Conservation (phyloP, 64 coral and sea anemone genomes). For the Stichodactyla mertensii region DNA sequence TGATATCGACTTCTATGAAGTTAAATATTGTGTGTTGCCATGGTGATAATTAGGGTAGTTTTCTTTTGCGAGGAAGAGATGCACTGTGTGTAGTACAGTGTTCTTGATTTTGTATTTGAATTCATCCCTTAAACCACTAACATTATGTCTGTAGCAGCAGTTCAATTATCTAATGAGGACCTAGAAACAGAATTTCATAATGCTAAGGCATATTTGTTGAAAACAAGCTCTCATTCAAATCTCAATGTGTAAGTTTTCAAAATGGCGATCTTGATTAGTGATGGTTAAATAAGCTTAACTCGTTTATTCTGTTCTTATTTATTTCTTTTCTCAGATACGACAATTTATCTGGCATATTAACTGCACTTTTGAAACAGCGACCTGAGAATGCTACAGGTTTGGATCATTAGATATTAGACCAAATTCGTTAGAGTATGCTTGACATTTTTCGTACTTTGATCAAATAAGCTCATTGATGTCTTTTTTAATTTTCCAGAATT, state of each 20-base stretch:
- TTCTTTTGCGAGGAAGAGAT: not conserved
- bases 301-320: slow-evolving; percentile 6
- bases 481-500: slow-evolving; percentile 45
- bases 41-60: not conserved
- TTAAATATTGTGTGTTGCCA: not conserved
- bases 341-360: slow-evolving; percentile 83
- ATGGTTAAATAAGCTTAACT: not conserved
- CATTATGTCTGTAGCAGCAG: slow-evolving; percentile 33
- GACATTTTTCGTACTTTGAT: not conserved
- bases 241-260: slow-evolving; percentile 89
- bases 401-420: slow-evolving; percentile 12
- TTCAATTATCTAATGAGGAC: slow-evolving; percentile 44
- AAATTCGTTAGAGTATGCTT: not conserved
- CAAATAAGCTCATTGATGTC: not conserved
- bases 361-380: slow-evolving; percentile 51
- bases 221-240: slow-evolving; percentile 82
- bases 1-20: not conserved
- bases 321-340: slow-evolving; percentile 69
- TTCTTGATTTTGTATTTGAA: not conserved
- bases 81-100: not conserved
- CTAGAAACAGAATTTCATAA: slow-evolving; percentile 89
- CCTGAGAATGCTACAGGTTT: slow-evolving; percentile 72
- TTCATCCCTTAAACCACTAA: slow-evolving; percentile 31
- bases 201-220: slow-evolving; percentile 91
- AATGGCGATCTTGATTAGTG: slow-evolving; percentile 28